phyloP scores from a whole-genome alignment of 2,888 invertebrate genomes.

The Trilocha varians region DNA sequence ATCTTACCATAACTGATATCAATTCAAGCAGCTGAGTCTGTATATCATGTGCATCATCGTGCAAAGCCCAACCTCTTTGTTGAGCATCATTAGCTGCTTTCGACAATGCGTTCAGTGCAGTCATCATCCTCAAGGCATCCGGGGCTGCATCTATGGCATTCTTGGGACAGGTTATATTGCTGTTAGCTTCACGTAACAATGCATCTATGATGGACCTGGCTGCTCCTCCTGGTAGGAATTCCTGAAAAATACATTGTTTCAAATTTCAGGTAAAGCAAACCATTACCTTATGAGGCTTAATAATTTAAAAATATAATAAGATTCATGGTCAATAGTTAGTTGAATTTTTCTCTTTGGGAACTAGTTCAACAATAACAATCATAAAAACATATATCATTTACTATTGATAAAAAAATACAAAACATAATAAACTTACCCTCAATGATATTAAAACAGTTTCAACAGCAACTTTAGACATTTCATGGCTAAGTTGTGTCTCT shows the following conservation, averaged over 20 bases:
- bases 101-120: conserved; percentile 87
- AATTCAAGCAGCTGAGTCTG: conserved; percentile 87
- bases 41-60: conserved; percentile 93
- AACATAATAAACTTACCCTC: conserved; percentile 34
- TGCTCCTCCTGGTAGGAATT: conserved; percentile 62
- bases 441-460: conserved; percentile 79
- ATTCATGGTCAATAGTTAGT: background rate
- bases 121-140: conserved; percentile 86
- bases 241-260: too few relatives aligned
- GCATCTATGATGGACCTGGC: conserved; percentile 64
- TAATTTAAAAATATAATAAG: background rate
- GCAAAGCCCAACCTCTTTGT: conserved; percentile 95
- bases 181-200: conserved; percentile 57
- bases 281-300: too few relatives aligned
- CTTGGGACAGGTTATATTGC: conserved; percentile 67
- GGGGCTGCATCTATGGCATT: conserved; percentile 85
- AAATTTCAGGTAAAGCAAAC: too few relatives aligned
- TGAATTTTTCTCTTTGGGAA: too few relatives aligned
- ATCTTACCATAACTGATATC: conserved; percentile 83
- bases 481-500: conserved; percentile 89
- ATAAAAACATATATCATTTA: too few relatives aligned
- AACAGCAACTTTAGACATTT: conserved; percentile 88
- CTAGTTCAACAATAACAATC: background rate
- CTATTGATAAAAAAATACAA: too few relatives aligned
- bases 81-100: conserved; percentile 96